Base-by-base conservation (phyloP, 1,140 invertebrate genomes). In the Ruditapes philippinarum region DNA sequence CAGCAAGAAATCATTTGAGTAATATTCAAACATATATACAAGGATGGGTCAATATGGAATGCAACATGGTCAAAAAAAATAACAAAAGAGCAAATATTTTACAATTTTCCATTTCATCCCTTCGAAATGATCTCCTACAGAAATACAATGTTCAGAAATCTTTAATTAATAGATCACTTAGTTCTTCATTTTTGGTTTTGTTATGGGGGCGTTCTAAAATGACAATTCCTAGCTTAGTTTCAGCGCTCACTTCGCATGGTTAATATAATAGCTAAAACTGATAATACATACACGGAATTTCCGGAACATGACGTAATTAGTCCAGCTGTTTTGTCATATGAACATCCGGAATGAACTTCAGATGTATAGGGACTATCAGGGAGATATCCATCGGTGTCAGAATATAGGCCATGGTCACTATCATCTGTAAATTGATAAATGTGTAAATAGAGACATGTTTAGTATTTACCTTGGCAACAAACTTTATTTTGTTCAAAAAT, bases 401-500 rank as follows among this genome's bases (percentile, higher is more conserved):
- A 74, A n/a, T 25, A 74, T 14, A 74, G 70, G 12, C 70, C 70
- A 28, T 74, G 3, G 9, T n/a, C 14, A n/a, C 19, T 12, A 49
- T 74, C 70, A 49, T 74, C 70, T 74, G 70, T 7, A 74, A 74
- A 25, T 45, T 5, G 4, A 40, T n/a, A n/a, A n/a, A n/a, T n/a
- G n/a, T n/a, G n/a, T n/a, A n/a, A n/a, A n/a, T n/a, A n/a, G n/a
- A n/a, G n/a, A n/a, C n/a, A n/a, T n/a, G n/a, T n/a, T n/a, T n/a
- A n/a, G n/a, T n/a, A n/a, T n/a, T n/a, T n/a, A n/a, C n/a, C n/a
- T n/a, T n/a, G n/a, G n/a, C n/a, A n/a, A n/a, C n/a, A n/a, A n/a
- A n/a, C n/a, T n/a, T n/a, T n/a, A n/a, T n/a, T n/a, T n/a, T n/a
- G n/a, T n/a, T n/a, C n/a, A n/a, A n/a, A n/a, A n/a, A n/a, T n/a